Evolutionary conservation across 2,888 invertebrate genomes (phyloP).

Genomic region (Andricus curvator): DNA sequence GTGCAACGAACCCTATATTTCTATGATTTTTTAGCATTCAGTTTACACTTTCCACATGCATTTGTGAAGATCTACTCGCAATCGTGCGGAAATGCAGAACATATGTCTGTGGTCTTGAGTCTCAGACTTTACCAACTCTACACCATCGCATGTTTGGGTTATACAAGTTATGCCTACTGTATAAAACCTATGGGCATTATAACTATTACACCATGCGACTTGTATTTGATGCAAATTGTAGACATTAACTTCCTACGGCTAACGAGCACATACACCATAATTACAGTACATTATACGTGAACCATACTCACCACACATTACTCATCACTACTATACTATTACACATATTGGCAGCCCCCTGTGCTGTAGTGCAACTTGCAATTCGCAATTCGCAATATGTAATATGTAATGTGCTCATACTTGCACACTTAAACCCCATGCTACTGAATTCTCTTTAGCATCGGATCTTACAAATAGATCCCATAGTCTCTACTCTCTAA

Average conservation of each 20-base stretch:
- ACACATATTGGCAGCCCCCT: neutral
- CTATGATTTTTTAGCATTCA: neutral
- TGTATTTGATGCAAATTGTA: constrained; percentile 58
- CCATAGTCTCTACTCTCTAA: neutral
- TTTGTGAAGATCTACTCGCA: neutral
- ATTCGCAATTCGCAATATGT: no score
- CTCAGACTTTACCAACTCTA: neutral
- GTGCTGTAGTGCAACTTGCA: neutral
- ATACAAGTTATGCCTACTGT: constrained; percentile 19
- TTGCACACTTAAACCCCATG: constrained; percentile 7
- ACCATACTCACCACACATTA: neutral
- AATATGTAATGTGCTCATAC: neutral
- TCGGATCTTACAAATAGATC: neutral
- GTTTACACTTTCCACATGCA: neutral
- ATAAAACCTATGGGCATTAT: neutral
- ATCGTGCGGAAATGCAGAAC: constrained; percentile 6
- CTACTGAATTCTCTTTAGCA: neutral
- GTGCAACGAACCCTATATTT: constrained; percentile 15
- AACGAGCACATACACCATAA: constrained; percentile 53
- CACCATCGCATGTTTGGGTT: neutral
- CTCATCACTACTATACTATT: constrained; percentile 14
- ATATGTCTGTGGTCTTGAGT: neutral
- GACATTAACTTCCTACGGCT: constrained; percentile 56
- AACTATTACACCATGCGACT: constrained; percentile 28
- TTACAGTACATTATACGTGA: constrained; percentile 44